Base-by-base conservation (phyloP, 2,888 invertebrate genomes). In the Strigamia crassipes region DNA sequence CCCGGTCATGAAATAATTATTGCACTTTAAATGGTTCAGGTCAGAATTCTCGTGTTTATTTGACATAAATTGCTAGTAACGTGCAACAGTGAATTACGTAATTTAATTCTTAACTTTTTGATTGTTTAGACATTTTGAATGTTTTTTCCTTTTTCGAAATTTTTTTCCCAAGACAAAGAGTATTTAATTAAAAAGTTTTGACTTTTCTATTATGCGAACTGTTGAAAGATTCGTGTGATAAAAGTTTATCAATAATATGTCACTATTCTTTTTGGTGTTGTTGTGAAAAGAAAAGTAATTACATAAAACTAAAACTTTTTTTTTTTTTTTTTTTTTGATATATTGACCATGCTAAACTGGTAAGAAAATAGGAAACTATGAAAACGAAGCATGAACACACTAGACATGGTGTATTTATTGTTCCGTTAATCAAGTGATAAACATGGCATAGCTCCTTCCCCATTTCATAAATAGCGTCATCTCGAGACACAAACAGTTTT, bases 341-440 rank as follows among this genome's bases (percentile, higher is more conserved):
- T 51, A 51, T 51, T 10, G 15, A 18, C 8, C 18, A 51, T 6
- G 9, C 10, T 38, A 38, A 1, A 46, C n/a, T 46, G 46, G n/a
- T 46, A 1, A 13, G 12, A 46, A 46, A 46, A 46, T 10, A 66
- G 10, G 15, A 51, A 12, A 46, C 46, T 15, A 9, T 46, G 46
- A 46, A 46, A 46, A 13, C 46, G 46, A 10, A n/a, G 13, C 46
- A 2, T 27, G 27, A 27, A 46, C 46, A 13, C 8, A 46, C 46
- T 46, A 12, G 6, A 46, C 42, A 46, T 38, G 1, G 38, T 51
- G 51, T 21, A 21, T 66, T 66, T 66, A 23, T 23, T 23, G 61
- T 66, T 66, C 21, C 61, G 61, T 66, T 66, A 66, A 66, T 66
- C 61, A 66, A 66, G 61, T 66, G 61, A n/a, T 23, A 23, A 66